A percentile compares a stretch with the other conserved stretches of the same genome.
Evolutionary conservation across 2,797 vertebrate species (phyloP).

Genomic region (Liparis tanakae): DNA sequence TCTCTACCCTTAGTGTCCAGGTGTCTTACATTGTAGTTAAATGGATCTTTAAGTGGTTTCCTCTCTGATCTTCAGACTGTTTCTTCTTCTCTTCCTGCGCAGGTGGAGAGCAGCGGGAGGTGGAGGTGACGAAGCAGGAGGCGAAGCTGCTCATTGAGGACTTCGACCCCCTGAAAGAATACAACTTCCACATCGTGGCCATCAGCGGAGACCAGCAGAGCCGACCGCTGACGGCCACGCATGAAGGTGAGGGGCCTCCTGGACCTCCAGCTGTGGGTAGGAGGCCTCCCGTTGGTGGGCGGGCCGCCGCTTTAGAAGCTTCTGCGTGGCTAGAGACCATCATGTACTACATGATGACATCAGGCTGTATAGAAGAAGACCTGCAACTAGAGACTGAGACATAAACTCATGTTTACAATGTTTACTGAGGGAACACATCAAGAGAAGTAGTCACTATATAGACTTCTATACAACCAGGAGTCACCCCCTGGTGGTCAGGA

Average conservation of each 20-base stretch:
- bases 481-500: too few relatives aligned
- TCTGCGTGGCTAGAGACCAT: too few relatives aligned
- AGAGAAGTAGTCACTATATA: too few relatives aligned
- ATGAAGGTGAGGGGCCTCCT: slow-evolving; percentile 84
- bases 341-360: too few relatives aligned
- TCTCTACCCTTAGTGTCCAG: too few relatives aligned
- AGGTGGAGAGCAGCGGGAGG: slow-evolving; percentile 87
- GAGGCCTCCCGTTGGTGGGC: too few relatives aligned
- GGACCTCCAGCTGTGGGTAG: background rate
- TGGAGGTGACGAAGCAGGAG: slow-evolving; percentile 87
- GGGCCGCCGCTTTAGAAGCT: too few relatives aligned
- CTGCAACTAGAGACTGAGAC: too few relatives aligned
- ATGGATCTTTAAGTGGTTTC: background rate
- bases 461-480: too few relatives aligned
- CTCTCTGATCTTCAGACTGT: background rate
- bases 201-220: slow-evolving; percentile 87
- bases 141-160: slow-evolving; percentile 88
- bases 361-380: too few relatives aligned
- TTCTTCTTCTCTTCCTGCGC: slow-evolving; percentile 38
- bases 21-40: background rate
- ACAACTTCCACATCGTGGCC: slow-evolving; percentile 87
- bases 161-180: slow-evolving; percentile 88
- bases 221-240: slow-evolving; percentile 89
- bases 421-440: too few relatives aligned
- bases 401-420: too few relatives aligned